phyloP scores from a whole-genome alignment of 2,113 vertebrate species.

The Scomber scombrus region DNA sequence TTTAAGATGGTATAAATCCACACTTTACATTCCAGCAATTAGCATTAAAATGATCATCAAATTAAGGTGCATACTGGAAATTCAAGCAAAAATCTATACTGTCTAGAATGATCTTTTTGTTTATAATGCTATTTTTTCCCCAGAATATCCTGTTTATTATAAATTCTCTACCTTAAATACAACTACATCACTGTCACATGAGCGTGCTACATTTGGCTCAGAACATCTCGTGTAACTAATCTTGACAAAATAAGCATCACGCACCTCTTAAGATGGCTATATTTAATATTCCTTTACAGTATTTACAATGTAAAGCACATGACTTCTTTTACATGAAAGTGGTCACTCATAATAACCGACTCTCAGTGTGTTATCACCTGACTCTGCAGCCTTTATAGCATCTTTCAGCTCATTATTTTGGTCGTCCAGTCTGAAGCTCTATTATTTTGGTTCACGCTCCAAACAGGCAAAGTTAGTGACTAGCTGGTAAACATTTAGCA shows the following conservation, averaged over 20 bases:
- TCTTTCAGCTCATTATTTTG: too few species aligned
- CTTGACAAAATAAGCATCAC: background rate
- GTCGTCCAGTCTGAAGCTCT: too few species aligned
- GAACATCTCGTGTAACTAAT: background rate
- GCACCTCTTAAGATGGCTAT: background rate
- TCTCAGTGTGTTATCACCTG: background rate
- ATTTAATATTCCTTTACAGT: background rate
- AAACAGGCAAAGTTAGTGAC: too few species aligned
- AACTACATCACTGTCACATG: background rate
- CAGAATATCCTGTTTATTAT: background rate
- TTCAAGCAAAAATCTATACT: background rate
- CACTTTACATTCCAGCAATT: conserved; percentile 21
- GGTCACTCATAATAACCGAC: background rate
- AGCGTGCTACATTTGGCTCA: background rate
- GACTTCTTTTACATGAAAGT: background rate
- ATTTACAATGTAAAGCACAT: conserved; percentile 5
- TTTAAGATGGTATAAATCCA: conserved; percentile 38
- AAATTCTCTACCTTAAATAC: background rate
- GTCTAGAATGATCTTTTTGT: conserved; percentile 9
- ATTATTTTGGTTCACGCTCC: too few species aligned
- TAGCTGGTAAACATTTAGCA: too few species aligned
- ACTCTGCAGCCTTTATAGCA: background rate
- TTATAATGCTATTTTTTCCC: background rate
- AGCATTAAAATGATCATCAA: conserved; percentile 3
- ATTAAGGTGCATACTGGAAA: conserved; percentile 20